Evolutionary conservation across 2,888 invertebrate genomes (phyloP).

Genomic region (Lasioglossum oenotherae): DNA sequence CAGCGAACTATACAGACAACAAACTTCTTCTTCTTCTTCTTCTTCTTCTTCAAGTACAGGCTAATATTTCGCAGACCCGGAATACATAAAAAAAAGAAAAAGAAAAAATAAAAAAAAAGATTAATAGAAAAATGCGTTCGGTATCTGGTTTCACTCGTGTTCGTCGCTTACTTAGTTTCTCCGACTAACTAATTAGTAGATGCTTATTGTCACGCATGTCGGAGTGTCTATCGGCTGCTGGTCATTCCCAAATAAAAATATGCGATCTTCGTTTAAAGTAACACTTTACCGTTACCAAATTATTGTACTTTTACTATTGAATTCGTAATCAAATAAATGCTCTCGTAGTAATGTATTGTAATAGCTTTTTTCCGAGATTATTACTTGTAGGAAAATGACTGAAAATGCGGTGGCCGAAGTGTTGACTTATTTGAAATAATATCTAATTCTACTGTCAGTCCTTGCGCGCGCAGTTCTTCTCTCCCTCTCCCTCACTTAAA

Average conservation of each 20-base stretch:
- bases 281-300: not conserved
- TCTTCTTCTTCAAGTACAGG: constrained; percentile 30
- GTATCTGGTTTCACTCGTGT: constrained; percentile 22
- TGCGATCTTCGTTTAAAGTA: not conserved
- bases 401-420: not conserved
- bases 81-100: constrained; percentile 36
- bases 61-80: constrained; percentile 22
- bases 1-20: not conserved
- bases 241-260: constrained; percentile 26
- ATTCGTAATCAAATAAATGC: not conserved
- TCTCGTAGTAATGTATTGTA: not conserved
- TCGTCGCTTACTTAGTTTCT: not conserved
- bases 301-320: not conserved
- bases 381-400: no score
- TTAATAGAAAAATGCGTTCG: constrained; percentile 28
- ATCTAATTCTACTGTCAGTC: constrained; percentile 6
- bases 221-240: constrained; percentile 52
- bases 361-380: not conserved
- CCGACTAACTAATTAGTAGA: constrained; percentile 67
- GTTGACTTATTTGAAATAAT: not conserved
- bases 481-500: not conserved
- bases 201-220: constrained; percentile 78
- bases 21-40: no score
- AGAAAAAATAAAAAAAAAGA: no score
- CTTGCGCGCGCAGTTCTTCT: no score